Evolutionary conservation across 1,140 invertebrate genomes (phyloP).

Genomic region (Drosophila funebris): DNA sequence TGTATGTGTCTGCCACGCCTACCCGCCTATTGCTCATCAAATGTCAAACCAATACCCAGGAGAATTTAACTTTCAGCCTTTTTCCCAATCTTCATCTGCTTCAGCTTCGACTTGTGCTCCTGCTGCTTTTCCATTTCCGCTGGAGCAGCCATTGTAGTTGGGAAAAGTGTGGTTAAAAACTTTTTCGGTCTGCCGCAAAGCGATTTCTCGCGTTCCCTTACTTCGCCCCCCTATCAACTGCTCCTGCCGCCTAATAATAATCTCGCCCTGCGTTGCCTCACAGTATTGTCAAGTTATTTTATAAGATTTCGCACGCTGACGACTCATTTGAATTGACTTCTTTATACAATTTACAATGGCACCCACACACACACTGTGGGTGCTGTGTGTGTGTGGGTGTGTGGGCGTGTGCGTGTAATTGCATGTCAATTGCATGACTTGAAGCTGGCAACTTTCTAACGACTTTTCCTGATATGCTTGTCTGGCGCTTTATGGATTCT

Average conservation of each 20-base stretch:
- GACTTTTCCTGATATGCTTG: slow-evolving; percentile 8
- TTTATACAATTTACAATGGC: slow-evolving; percentile 50
- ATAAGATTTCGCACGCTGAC: slow-evolving; percentile 64
- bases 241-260: slow-evolving; percentile 42
- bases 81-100: background rate
- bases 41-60: slow-evolving; percentile 79
- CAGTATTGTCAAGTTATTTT: slow-evolving; percentile 65
- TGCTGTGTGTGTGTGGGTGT: background rate
- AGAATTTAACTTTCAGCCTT: slow-evolving; percentile 71
- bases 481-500: background rate
- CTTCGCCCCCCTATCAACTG: background rate
- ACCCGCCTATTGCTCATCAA: slow-evolving; percentile 68
- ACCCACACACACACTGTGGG: slow-evolving; percentile 10
- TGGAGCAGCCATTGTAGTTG: slow-evolving; percentile 47
- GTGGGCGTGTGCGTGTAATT: slow-evolving; percentile 55
- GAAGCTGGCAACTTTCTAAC: slow-evolving; percentile 55
- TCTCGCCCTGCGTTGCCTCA: slow-evolving; percentile 43
- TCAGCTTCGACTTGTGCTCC: slow-evolving; percentile 9
- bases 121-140: slow-evolving; percentile 72
- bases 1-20: slow-evolving; percentile 14
- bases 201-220: slow-evolving; percentile 69
- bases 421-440: slow-evolving; percentile 75
- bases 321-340: slow-evolving; percentile 46
- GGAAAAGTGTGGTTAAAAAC: slow-evolving; percentile 71
- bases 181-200: slow-evolving; percentile 73